phyloP scores from a whole-genome alignment of 2,797 vertebrate genomes.

The Carduelis carduelis region DNA sequence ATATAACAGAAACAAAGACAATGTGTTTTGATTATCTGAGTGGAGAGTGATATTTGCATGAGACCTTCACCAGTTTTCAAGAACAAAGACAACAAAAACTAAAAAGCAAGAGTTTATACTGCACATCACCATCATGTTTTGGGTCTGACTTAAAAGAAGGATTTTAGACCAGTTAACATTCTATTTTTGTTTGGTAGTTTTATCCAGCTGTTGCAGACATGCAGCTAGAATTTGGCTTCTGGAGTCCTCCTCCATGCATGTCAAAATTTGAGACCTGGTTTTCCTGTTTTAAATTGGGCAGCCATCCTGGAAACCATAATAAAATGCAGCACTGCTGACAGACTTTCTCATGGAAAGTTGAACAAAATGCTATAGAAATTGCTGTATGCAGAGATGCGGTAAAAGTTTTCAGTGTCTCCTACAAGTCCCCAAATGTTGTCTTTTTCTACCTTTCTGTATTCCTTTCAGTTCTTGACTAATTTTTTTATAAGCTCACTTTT shows the following conservation, averaged over 20 bases:
- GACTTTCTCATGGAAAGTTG: neutral
- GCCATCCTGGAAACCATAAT: constrained; percentile 34
- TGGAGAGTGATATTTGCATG: neutral
- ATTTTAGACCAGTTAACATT: neutral
- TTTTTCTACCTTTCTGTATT: neutral
- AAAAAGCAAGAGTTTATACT: neutral
- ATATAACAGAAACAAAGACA: constrained; percentile 31
- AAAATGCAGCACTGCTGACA: constrained; percentile 24
- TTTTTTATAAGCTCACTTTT: neutral
- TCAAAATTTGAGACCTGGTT: constrained; percentile 32
- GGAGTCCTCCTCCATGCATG: neutral
- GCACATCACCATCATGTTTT: neutral
- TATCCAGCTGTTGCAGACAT: neutral
- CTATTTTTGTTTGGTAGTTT: neutral
- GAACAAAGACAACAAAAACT: neutral
- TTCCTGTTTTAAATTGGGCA: constrained; percentile 25
- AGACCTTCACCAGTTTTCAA: neutral
- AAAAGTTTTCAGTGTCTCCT: neutral
- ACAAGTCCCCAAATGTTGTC: neutral
- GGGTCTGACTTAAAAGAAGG: neutral
- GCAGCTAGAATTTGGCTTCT: constrained; percentile 12
- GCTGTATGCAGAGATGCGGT: neutral
- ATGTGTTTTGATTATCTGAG: constrained; percentile 18
- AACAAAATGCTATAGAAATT: constrained; percentile 12
- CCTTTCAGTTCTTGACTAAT: neutral